A percentile compares a stretch with the other conserved stretches of the same genome.
Evolutionary conservation across 2,888 invertebrate species (phyloP).

Genomic region (Agonopterix alstromeriana): DNA sequence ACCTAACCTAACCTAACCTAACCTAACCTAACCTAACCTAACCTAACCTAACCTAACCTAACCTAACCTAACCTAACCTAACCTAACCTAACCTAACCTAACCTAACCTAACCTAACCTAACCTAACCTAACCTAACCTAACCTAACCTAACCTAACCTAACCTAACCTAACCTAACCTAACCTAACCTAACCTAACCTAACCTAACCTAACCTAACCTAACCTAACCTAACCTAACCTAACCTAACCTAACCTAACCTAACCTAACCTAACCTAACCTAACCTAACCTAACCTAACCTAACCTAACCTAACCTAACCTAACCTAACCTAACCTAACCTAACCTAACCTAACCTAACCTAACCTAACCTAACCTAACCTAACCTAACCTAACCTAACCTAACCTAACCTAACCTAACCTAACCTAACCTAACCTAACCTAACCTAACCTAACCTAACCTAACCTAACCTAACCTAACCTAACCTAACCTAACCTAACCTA

Average conservation of each 20-base stretch:
- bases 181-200: conserved; percentile 9
- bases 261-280: conserved; percentile 19
- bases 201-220: conserved; percentile 20
- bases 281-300: conserved; percentile 9
- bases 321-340: conserved; percentile 11
- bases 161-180: conserved; percentile 19
- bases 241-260: conserved; percentile 18
- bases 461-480: conserved; percentile 19
- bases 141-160: conserved; percentile 18
- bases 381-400: conserved; percentile 9
- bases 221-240: conserved; percentile 11
- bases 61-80: conserved; percentile 19
- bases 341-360: conserved; percentile 18
- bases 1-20: conserved; percentile 20
- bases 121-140: conserved; percentile 11
- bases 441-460: conserved; percentile 18
- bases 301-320: conserved; percentile 20
- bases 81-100: conserved; percentile 9
- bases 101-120: conserved; percentile 20
- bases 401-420: conserved; percentile 20
- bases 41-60: conserved; percentile 18
- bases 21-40: conserved; percentile 12
- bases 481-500: conserved; percentile 9
- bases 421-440: conserved; percentile 11
- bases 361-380: conserved; percentile 19